Conservation (phyloP, 2,113 vertebrate species). For the Hemichromis elongatus region DNA sequence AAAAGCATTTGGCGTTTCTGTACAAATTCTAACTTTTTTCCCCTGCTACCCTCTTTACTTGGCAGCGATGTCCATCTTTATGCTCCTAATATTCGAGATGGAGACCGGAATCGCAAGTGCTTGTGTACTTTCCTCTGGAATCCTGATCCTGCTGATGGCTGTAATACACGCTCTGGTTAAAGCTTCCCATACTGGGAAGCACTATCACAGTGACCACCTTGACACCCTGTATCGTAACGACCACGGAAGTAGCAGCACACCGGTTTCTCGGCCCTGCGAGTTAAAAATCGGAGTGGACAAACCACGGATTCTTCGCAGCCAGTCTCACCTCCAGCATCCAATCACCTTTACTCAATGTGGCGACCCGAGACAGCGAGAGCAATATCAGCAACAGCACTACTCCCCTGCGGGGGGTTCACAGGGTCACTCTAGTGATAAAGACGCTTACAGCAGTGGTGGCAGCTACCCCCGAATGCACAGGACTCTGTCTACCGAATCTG, state of each 20-base stretch:
- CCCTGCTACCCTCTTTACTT: background rate
- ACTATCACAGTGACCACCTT: constrained; percentile 35
- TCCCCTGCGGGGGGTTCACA: constrained; percentile 46
- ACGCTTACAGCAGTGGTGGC: constrained; percentile 49
- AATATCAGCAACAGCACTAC: constrained; percentile 50
- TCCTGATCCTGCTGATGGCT: constrained; percentile 74
- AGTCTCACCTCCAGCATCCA: constrained; percentile 70
- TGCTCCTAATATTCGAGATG: constrained; percentile 82
- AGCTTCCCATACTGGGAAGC: constrained; percentile 46
- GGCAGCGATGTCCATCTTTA: constrained; percentile 81
- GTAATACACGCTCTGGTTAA: constrained; percentile 76
- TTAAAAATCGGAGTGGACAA: constrained; percentile 66
- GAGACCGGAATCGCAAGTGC: constrained; percentile 78
- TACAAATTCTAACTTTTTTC: background rate
- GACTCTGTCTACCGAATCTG: constrained; percentile 72
- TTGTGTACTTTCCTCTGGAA: constrained; percentile 79
- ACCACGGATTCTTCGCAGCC: constrained; percentile 41
- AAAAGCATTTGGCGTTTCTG: background rate
- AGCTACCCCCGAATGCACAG: constrained; percentile 60
- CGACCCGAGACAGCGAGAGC: constrained; percentile 56
- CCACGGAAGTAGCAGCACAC: constrained; percentile 33
- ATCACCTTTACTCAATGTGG: constrained; percentile 66
- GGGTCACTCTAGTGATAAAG: constrained; percentile 53
- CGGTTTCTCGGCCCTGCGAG: constrained; percentile 37
- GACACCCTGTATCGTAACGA: constrained; percentile 77